Evolutionary conservation across 2,797 vertebrate genomes (phyloP).

Genomic region (Oreochromis grahami): DNA sequence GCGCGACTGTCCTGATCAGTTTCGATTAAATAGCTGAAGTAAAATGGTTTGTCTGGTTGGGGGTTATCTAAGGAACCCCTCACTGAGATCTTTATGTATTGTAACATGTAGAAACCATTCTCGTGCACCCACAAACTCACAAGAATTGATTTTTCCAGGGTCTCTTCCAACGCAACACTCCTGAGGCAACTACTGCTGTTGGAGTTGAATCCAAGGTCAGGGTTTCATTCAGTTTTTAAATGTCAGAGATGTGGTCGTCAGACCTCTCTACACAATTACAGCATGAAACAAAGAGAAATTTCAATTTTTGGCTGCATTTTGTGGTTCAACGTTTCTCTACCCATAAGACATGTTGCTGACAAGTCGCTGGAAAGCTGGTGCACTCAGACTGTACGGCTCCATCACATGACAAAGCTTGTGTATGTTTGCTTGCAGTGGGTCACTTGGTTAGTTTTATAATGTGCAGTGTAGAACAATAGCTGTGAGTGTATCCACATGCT

Average conservation of each 20-base stretch:
- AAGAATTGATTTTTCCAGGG: neutral
- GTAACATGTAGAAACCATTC: neutral
- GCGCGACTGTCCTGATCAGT: neutral
- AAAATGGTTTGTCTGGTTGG: neutral
- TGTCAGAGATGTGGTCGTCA: neutral
- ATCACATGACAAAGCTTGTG: neutral
- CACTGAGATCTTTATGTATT: neutral
- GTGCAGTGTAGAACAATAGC: conserved; percentile 26
- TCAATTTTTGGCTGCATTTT: neutral
- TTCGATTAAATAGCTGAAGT: neutral
- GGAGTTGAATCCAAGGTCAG: conserved; percentile 7
- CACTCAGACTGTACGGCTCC: neutral
- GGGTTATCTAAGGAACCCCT: rapidly evolving
- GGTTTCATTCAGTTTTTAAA: neutral
- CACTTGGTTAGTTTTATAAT: conserved; percentile 6
- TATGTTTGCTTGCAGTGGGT: conserved; percentile 1
- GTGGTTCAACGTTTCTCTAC: neutral
- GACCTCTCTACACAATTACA: neutral
- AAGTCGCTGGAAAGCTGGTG: neutral
- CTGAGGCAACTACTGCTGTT: neutral
- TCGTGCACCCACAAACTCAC: neutral
- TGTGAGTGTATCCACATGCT: conserved; percentile 15
- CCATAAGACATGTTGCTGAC: neutral
- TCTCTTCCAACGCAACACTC: neutral
- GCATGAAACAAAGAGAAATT: neutral